Conservation (phyloP, 92 coral and sea anemone species). For the Palythoa caribaeorum region DNA sequence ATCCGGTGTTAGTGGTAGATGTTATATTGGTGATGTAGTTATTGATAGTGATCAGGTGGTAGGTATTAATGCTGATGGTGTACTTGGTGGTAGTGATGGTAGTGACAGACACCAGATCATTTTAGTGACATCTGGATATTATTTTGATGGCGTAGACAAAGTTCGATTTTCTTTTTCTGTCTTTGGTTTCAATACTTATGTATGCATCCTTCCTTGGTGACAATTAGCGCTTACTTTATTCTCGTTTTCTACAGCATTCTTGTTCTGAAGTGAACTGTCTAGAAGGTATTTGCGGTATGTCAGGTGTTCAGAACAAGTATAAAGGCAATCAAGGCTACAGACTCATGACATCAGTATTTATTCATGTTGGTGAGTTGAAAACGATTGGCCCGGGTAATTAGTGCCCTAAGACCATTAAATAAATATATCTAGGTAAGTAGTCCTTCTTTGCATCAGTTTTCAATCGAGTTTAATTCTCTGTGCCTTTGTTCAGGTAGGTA, state of each 20-base stretch:
- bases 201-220: too few species aligned
- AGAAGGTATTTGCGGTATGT: constrained; percentile 77
- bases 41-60: background rate
- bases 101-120: background rate
- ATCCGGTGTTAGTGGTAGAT: background rate
- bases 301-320: constrained; percentile 62
- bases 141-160: background rate
- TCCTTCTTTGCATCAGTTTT: background rate
- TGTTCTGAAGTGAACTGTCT: constrained; percentile 81
- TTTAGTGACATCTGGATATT: too few species aligned
- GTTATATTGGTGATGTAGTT: background rate
- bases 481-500: too few species aligned
- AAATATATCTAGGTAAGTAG: background rate
- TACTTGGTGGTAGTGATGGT: background rate
- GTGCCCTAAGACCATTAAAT: background rate
- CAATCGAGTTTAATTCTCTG: too few species aligned
- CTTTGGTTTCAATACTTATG: too few species aligned
- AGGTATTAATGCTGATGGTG: background rate
- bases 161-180: background rate
- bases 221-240: too few species aligned
- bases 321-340: constrained; percentile 79
- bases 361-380: constrained; percentile 81
- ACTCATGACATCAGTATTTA: constrained; percentile 76
- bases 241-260: constrained; percentile 50
- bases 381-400: too few species aligned